phyloP scores from a whole-genome alignment of 2,797 vertebrate species.

The Notamacropus eugenii region DNA sequence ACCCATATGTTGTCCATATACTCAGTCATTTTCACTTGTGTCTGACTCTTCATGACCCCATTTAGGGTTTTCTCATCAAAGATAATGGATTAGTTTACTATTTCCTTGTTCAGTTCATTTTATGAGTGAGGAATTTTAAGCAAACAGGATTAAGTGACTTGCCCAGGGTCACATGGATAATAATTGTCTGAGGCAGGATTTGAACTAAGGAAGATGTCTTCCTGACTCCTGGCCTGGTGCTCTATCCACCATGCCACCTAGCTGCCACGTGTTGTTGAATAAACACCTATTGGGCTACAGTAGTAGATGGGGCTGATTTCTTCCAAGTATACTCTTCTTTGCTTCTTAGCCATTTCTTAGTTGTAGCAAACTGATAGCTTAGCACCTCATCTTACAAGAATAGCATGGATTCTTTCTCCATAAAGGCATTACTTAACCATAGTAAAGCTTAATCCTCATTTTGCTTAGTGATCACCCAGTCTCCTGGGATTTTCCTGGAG shows the following conservation, averaged over 20 bases:
- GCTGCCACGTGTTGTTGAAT: not conserved
- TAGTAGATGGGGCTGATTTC: not conserved
- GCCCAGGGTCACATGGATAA: not conserved
- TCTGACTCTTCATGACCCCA: not conserved
- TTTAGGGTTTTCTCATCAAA: not conserved
- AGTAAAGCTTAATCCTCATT: not conserved
- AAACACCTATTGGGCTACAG: not conserved
- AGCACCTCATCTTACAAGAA: not conserved
- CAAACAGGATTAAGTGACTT: not conserved
- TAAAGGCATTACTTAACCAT: conserved; percentile 31
- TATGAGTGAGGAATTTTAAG: not conserved
- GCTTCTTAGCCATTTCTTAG: not conserved
- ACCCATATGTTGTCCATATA: not conserved
- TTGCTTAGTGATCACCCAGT: not conserved
- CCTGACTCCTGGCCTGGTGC: not conserved
- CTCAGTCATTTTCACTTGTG: not conserved
- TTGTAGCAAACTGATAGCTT: not conserved
- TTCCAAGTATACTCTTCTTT: not conserved
- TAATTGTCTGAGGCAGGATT: not conserved
- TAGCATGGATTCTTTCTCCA: not conserved
- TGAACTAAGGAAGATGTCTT: not conserved
- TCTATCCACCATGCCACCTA: too few relatives aligned
- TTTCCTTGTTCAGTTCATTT: not conserved
- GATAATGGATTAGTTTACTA: not conserved
- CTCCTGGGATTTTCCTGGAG: not conserved